Conservation (phyloP, 2,113 vertebrate genomes). For the Anser brachyrhynchus region DNA sequence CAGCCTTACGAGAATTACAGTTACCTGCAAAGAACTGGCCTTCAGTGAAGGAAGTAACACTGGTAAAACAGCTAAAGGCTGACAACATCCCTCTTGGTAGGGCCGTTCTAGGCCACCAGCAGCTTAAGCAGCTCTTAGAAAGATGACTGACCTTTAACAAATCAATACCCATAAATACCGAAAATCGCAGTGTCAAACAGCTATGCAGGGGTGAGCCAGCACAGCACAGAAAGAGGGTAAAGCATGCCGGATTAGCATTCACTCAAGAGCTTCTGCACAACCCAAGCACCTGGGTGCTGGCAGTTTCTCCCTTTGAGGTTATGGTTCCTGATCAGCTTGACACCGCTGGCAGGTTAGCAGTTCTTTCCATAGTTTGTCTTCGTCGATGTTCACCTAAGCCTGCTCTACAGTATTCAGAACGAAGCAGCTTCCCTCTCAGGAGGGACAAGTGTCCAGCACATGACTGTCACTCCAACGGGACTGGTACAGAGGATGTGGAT, state of each 20-base stretch:
- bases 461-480: not conserved
- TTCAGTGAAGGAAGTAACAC: not conserved
- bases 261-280: not conserved
- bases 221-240: not conserved
- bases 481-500: not conserved
- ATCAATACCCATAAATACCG: not conserved
- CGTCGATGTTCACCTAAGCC: not conserved
- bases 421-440: not conserved
- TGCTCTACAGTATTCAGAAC: not conserved
- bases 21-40: not conserved
- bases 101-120: not conserved
- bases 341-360: not conserved
- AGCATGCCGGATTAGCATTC: conserved; percentile 21
- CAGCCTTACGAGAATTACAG: not conserved
- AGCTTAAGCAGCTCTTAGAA: conserved; percentile 16
- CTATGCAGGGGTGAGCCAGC: not conserved
- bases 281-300: not conserved
- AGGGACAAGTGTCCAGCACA: not conserved
- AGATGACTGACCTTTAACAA: conserved; percentile 24
- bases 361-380: not conserved
- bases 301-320: not conserved
- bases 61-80: not conserved
- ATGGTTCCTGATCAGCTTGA: not conserved
- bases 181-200: conserved; percentile 1
- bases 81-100: conserved; percentile 16